Evolutionary conservation across 2,113 vertebrate genomes (phyloP).

Genomic region (Dasyornis broadbenti): DNA sequence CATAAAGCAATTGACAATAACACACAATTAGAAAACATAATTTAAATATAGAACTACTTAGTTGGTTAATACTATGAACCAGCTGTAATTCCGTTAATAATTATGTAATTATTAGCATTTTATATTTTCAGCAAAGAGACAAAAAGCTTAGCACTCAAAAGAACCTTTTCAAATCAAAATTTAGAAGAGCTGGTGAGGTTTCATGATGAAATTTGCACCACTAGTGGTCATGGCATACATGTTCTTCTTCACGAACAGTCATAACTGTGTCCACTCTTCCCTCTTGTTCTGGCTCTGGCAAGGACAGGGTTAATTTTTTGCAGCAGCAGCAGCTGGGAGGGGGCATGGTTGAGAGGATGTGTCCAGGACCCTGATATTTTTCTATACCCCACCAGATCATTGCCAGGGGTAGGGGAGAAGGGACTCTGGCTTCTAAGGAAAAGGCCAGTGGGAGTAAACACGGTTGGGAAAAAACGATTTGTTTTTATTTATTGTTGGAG

Average conservation of each 20-base stretch:
- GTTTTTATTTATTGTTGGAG: not conserved
- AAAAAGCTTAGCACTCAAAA: not conserved
- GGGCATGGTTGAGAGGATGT: not conserved
- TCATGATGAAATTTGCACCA: not conserved
- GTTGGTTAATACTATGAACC: not conserved
- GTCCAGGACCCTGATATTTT: not conserved
- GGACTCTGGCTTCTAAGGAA: not conserved
- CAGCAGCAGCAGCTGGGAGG: too few relatives aligned
- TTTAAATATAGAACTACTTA: not conserved
- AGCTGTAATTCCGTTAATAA: not conserved
- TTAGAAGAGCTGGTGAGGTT: not conserved
- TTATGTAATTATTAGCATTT: not conserved
- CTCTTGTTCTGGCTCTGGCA: not conserved
- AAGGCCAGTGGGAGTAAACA: not conserved
- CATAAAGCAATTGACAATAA: not conserved
- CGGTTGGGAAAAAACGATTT: not conserved
- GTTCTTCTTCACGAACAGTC: not conserved
- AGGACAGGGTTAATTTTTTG: not conserved
- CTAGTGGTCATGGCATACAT: not conserved
- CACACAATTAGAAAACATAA: not conserved
- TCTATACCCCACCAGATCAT: not conserved
- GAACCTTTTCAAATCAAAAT: not conserved
- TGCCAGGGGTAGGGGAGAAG: not conserved
- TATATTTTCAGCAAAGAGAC: not conserved
- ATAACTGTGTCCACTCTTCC: not conserved